These are phyloP conservation scores for Limenitis camilla DNA, from an alignment of 2,888 invertebrate genomes.

Conservation along the genomic window DNA sequence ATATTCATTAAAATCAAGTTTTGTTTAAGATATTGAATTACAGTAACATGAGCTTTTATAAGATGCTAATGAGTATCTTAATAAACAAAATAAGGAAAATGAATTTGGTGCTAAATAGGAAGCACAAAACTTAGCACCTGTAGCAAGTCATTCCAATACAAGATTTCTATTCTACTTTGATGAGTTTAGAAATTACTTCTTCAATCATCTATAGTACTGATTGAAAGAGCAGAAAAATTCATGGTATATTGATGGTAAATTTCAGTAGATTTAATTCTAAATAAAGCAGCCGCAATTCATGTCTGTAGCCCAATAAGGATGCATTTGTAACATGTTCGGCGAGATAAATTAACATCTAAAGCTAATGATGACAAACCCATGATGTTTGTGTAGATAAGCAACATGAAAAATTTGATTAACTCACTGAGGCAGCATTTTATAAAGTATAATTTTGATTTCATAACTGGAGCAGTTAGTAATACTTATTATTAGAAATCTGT, in stretches of 20 bases:
- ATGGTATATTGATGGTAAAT: too few relatives aligned
- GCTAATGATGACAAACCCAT: slow-evolving; percentile 3
- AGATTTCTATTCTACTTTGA: too few relatives aligned
- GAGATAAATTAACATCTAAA: slow-evolving; percentile 2
- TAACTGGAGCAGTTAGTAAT: background rate
- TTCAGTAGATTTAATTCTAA: background rate
- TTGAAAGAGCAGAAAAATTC: too few relatives aligned
- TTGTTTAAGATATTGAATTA: slow-evolving; percentile 6
- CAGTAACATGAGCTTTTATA: background rate
- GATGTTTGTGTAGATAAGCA: background rate
- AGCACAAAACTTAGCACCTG: too few relatives aligned
- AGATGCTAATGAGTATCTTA: background rate
- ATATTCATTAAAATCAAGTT: slow-evolving; percentile 11
- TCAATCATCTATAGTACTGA: too few relatives aligned
- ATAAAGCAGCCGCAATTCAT: background rate
- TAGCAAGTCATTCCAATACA: too few relatives aligned
- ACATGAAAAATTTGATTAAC: background rate
- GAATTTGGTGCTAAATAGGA: background rate
- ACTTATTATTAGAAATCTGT: background rate
- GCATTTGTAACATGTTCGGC: slow-evolving; percentile 1
- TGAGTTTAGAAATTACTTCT: too few relatives aligned
- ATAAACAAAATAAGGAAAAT: background rate
- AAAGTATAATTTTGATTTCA: background rate
- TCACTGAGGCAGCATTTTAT: background rate
- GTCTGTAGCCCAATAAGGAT: background rate